Percentiles rank a stretch among this genome's conserved stretches.
phyloP scores from a whole-genome alignment of 2,888 invertebrate species.

The Hydriomena furcata region DNA sequence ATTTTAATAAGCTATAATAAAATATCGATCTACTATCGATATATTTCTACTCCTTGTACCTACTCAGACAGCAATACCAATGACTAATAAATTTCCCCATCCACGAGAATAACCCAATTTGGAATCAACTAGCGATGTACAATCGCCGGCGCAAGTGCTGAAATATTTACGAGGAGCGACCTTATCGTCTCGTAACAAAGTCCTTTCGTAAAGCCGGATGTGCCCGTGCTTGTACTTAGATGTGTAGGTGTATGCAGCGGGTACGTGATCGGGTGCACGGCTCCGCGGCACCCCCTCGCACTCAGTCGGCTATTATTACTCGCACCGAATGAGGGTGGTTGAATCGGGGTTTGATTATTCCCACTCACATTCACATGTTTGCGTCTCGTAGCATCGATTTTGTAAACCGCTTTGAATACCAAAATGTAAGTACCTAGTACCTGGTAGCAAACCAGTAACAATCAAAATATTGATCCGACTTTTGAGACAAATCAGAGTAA shows the following conservation, averaged over 20 bases:
- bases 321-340: constrained; percentile 59
- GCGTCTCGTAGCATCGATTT: constrained; percentile 71
- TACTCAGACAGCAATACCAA: constrained; percentile 9
- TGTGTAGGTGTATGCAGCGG: constrained; percentile 46
- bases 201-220: constrained; percentile 13
- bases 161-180: constrained; percentile 27
- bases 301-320: constrained; percentile 66
- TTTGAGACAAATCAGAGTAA: not conserved
- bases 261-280: constrained; percentile 63
- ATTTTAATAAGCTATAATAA: no score
- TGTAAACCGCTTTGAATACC: constrained; percentile 33
- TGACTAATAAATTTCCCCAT: constrained; percentile 29
- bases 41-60: not conserved
- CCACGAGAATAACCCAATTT: constrained; percentile 47
- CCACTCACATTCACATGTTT: constrained; percentile 78
- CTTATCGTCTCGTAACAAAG: constrained; percentile 30
- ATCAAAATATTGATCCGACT: not conserved
- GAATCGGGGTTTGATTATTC: constrained; percentile 74
- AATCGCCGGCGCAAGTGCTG: constrained; percentile 30
- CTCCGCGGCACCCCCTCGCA: constrained; percentile 47
- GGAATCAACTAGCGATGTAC: constrained; percentile 43
- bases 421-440: no score
- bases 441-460: no score
- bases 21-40: no score
- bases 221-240: constrained; percentile 14